These are phyloP conservation scores for Sphenodon punctatus DNA, from an alignment of 2,797 vertebrate species.

Conservation along the genomic window DNA sequence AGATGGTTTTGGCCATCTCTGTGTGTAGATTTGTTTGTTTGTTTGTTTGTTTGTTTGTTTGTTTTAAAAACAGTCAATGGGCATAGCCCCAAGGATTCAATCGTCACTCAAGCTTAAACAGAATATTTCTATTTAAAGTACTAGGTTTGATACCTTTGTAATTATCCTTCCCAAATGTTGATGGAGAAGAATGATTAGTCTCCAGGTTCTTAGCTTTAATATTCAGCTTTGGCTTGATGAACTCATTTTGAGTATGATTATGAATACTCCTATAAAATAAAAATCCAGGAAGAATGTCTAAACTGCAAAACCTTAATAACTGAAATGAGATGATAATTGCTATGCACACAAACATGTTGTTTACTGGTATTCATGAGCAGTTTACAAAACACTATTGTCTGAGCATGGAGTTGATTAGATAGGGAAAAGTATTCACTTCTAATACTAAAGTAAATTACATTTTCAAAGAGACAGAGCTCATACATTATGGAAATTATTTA, in stretches of 20 bases:
- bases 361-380: not conserved
- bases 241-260: constrained; percentile 11
- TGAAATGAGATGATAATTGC: not conserved
- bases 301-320: constrained; percentile 1
- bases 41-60: no score
- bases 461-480: not conserved
- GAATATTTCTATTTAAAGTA: not conserved
- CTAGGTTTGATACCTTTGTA: not conserved
- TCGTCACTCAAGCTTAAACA: not conserved
- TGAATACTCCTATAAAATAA: not conserved
- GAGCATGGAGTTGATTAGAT: not conserved
- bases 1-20: not conserved
- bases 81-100: not conserved
- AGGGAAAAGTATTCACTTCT: not conserved
- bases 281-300: not conserved
- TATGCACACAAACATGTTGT: not conserved
- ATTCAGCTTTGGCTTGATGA: constrained; percentile 10
- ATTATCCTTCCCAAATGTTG: not conserved
- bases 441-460: not conserved
- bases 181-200: not conserved
- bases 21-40: no score
- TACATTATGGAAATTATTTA: not conserved
- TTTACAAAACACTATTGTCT: not conserved
- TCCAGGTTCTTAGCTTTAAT: not conserved
- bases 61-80: not conserved